A percentile compares a stretch with the other conserved stretches of the same genome.
phyloP scores from a whole-genome alignment of 2,113 vertebrate genomes.

The Rhodinocichla rosea region DNA sequence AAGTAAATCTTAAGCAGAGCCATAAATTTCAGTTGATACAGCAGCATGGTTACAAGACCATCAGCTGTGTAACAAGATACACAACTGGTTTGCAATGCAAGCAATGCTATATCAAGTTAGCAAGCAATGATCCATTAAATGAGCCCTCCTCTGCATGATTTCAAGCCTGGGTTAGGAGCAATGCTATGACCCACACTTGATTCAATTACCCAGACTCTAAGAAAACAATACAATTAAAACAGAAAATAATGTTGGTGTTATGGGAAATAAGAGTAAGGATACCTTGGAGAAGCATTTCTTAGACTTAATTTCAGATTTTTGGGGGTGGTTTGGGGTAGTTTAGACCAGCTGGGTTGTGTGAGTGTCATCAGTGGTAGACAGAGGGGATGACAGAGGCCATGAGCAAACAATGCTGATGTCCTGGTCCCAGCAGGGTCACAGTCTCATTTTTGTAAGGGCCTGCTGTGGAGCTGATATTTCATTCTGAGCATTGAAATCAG shows the following conservation, averaged over 20 bases:
- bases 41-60: conserved; percentile 7
- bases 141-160: background rate
- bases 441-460: background rate
- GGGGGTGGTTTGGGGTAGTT: background rate
- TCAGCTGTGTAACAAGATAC: conserved; percentile 44
- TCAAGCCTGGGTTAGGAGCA: background rate
- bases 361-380: background rate
- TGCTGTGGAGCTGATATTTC: background rate
- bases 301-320: background rate
- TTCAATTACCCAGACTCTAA: background rate
- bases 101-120: background rate
- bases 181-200: background rate
- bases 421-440: background rate
- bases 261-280: background rate
- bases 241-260: background rate
- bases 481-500: background rate
- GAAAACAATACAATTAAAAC: background rate
- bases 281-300: background rate
- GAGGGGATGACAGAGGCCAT: background rate
- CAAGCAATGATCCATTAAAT: conserved; percentile 24
- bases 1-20: conserved; percentile 22
- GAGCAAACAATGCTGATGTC: background rate
- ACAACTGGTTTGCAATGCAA: conserved; percentile 6
- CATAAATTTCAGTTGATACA: conserved; percentile 18
- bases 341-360: background rate